Conservation (phyloP, 1,140 invertebrate genomes). For the Phenacoccus solenopsis region DNA sequence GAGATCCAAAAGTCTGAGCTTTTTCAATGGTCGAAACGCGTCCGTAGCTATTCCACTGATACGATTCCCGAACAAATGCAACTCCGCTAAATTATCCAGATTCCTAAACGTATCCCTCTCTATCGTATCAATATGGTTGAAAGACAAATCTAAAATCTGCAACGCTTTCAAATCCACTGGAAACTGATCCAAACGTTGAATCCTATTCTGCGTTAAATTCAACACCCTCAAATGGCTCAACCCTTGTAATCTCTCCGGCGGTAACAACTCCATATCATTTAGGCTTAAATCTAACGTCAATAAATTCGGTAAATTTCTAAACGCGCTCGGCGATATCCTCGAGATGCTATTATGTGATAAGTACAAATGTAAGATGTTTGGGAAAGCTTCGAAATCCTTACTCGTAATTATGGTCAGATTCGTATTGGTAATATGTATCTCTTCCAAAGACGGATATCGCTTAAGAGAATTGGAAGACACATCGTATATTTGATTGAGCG, state of each 20-base stretch:
- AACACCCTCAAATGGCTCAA: conserved; percentile 53
- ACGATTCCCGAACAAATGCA: conserved; percentile 70
- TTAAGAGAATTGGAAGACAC: conserved; percentile 35
- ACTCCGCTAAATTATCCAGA: conserved; percentile 55
- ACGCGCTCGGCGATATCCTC: conserved; percentile 70
- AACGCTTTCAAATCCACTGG: conserved; percentile 59
- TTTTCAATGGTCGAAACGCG: conserved; percentile 64
- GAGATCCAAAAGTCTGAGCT: conserved; percentile 64
- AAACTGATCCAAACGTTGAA: conserved; percentile 73
- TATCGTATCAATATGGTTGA: conserved; percentile 66
- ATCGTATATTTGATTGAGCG: conserved; percentile 55
- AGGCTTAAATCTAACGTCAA: conserved; percentile 67
- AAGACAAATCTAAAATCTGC: conserved; percentile 66
- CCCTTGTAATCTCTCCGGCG: conserved; percentile 70
- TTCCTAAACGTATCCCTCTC: conserved; percentile 60
- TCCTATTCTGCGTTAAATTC: conserved; percentile 68
- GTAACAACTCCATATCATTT: conserved; percentile 71
- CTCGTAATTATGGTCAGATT: conserved; percentile 75
- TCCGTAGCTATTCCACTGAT: conserved; percentile 63
- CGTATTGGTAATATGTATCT: conserved; percentile 61
- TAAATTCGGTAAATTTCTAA: conserved; percentile 58
- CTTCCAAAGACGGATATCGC: conserved; percentile 40
- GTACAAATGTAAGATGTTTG: conserved; percentile 57
- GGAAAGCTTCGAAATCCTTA: conserved; percentile 78
- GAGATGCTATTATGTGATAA: conserved; percentile 61